Conservation (phyloP, 1,140 invertebrate genomes). For the Trachymyrmex cornetzi region DNA sequence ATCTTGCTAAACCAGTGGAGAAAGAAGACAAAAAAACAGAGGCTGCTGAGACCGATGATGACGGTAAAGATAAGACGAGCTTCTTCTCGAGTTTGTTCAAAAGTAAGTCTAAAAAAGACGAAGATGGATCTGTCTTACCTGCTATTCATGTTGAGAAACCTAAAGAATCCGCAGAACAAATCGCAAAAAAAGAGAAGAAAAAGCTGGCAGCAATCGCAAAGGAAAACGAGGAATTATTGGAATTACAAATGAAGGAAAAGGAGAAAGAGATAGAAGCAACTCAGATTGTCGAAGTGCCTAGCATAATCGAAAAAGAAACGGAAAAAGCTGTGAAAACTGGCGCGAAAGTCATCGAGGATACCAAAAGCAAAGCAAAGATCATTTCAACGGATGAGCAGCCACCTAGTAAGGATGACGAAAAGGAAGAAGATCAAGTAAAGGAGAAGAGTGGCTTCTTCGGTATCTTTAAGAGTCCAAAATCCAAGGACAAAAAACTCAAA, state of each 20-base stretch:
- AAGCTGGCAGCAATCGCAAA: conserved; percentile 22
- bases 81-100: conserved; percentile 53
- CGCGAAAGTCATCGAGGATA: background rate
- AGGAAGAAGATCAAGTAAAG: conserved; percentile 61
- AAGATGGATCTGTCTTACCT: conserved; percentile 19
- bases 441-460: conserved; percentile 76
- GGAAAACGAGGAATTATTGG: conserved; percentile 24
- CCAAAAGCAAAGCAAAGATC: background rate
- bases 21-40: conserved; percentile 25
- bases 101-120: conserved; percentile 44
- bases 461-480: conserved; percentile 79
- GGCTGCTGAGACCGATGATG: conserved; percentile 25
- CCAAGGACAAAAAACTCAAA: conserved; percentile 75
- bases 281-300: background rate
- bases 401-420: background rate
- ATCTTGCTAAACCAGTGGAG: background rate
- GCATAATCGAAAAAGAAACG: background rate
- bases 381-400: background rate
- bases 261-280: conserved; percentile 21
- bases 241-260: conserved; percentile 39
- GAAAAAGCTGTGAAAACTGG: conserved; percentile 26
- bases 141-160: conserved; percentile 48
- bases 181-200: conserved; percentile 47
- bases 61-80: conserved; percentile 39
- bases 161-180: conserved; percentile 35